Percentiles rank a stretch among this genome's conserved stretches.
phyloP scores from a whole-genome alignment of 2,113 vertebrate species.

The Numenius arquata region DNA sequence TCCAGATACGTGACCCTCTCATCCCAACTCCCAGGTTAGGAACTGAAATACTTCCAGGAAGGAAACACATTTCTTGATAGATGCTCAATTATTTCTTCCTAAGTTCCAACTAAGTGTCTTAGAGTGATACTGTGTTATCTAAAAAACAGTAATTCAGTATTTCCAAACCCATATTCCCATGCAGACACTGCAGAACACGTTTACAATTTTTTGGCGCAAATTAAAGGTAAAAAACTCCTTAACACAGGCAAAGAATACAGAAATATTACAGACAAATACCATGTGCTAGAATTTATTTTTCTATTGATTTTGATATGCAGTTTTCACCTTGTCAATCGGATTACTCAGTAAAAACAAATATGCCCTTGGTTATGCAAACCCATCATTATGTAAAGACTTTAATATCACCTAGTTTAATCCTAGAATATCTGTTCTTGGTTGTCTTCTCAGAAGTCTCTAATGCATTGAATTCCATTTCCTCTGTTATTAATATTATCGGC shows the following conservation, averaged over 20 bases:
- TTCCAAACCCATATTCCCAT: neutral
- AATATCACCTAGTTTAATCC: neutral
- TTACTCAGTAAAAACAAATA: neutral
- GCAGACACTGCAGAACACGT: neutral
- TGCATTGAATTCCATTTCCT: neutral
- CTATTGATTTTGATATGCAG: neutral
- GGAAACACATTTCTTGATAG: neutral
- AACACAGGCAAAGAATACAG: neutral
- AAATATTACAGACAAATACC: neutral
- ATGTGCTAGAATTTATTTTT: neutral
- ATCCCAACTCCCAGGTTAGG: neutral
- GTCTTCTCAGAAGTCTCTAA: neutral
- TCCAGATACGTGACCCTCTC: neutral
- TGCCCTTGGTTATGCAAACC: neutral
- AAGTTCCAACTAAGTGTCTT: neutral
- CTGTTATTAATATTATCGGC: neutral
- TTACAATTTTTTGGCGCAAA: neutral
- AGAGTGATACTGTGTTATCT: neutral
- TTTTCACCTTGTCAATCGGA: neutral
- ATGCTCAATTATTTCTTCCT: neutral
- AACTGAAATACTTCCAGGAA: neutral
- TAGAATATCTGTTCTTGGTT: neutral
- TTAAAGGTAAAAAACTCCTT: neutral
- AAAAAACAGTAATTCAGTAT: neutral
- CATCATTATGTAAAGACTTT: neutral